These are phyloP conservation scores for Pseudorectes ferrugineus DNA, from an alignment of 2,113 vertebrate genomes.

Conservation along the genomic window DNA sequence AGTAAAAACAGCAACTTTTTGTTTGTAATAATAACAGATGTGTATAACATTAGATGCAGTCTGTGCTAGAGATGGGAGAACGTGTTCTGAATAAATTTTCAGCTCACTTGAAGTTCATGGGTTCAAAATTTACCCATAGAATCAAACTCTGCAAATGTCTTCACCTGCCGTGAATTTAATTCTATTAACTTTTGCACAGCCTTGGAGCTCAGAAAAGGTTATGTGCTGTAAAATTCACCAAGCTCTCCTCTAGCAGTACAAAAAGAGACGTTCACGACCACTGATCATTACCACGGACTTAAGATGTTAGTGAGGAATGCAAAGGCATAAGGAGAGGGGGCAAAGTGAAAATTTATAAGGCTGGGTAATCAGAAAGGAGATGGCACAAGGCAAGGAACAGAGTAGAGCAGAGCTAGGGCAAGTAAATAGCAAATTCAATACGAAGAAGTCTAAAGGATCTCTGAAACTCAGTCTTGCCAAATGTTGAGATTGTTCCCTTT, in stretches of 20 bases:
- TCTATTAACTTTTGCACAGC: neutral
- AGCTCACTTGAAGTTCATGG: conserved; percentile 56
- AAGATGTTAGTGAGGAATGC: neutral
- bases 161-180: conserved; percentile 16
- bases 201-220: neutral
- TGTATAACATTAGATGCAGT: conserved; percentile 72
- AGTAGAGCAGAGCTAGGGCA: neutral
- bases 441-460: neutral
- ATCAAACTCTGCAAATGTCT: conserved; percentile 1
- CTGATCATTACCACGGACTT: neutral
- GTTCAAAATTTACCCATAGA: conserved; percentile 64
- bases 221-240: neutral
- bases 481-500: neutral
- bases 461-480: neutral
- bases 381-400: neutral
- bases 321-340: neutral
- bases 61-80: conserved; percentile 55
- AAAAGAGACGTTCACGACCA: neutral
- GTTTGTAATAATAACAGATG: conserved; percentile 80
- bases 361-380: neutral
- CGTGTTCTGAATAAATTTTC: conserved; percentile 59
- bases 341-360: neutral
- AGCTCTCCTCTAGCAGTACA: neutral
- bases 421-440: neutral
- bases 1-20: conserved; percentile 72